Base-by-base conservation (phyloP, 2,888 invertebrate species). In the Allacma fusca region DNA sequence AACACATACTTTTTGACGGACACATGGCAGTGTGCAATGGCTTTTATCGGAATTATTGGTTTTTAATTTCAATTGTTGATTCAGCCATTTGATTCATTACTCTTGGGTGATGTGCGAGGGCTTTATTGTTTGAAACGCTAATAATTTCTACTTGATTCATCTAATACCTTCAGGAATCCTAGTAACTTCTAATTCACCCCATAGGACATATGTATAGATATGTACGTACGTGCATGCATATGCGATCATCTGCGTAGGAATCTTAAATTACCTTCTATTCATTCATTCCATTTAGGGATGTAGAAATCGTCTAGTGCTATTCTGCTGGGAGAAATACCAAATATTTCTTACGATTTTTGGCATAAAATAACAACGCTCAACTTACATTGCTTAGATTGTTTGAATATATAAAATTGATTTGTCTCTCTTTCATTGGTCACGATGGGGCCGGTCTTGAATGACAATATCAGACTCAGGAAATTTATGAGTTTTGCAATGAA, bases 381-480 rank as follows among this genome's bases (percentile, higher is more conserved):
- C 1, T 12, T 13, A 50, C 19, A 19, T 13, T 50, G 50, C 50
- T 13, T 5, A 50, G n/a, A 50, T 50, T 19, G 1, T 50, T 50
- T 50, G 50, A 19, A 16, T 16, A 1, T 16, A 50, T 50, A 50
- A 50, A 50, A 24, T 62, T 62, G 62, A 62, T 62, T 62, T 62
- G 62, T 62, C 62, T 62, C 62, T 57, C 21, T 57, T 57, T 57
- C 57, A 62, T 7, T 34, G 34, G 29, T 72, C 72, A 72, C 59
- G 72, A 72, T 34, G 19, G 29, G 21, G 59, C 19, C 28, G 29
- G 29, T 19, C 23, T 57, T 72, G 50, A 72, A 72, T 72, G 72
- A 72, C 72, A 72, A 72, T 59, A 72, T 72, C 72, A 72, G 50
- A 72, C n/a, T 69, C 5, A 4, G 13, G 19, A 1, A 57, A 71